Base-by-base conservation (phyloP, 2,113 vertebrate species). In the Lipophrys pholis region DNA sequence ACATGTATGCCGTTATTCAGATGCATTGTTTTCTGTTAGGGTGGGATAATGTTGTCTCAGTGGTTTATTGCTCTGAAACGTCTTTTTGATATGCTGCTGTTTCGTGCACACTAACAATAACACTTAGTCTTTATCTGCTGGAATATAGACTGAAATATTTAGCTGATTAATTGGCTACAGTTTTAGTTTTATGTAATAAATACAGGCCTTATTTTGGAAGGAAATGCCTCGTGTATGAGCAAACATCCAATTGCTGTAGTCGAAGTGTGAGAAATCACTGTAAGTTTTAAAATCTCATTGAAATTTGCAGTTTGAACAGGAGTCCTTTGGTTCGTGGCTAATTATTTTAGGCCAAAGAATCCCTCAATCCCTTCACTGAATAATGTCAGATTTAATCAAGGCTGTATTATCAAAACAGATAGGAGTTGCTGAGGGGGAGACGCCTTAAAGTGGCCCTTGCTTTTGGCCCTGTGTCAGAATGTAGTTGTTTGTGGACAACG, bases 401-500 rank as follows among this genome's bases (percentile, higher is more conserved):
- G 1, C 21, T 46, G 6, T 8, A 48, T 6, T 40, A 54, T 41
- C 59, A 1, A 54, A 62, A 50, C 49, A 43, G 43, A 35, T 15
- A 39, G 39, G 14, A 38, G 8, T 2, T 58, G n/a, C 16, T 39
- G n/a, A 56, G n/a, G 30, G 4, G 30, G 5, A 69, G 45, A 40
- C 6, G 11, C n/a, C n/a, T 59, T 11, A 3, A 6, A 14, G 7
- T n/a, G n/a, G n/a, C n/a, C n/a, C n/a, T 30, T 15, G 7, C 36
- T n/a, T 15, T 4, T 63, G 21, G 60, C 1, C 14, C 2, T 50
- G 5, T 0, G 21, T 30, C 69, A 45, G 10, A 2, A 42, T 57
- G 35, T 39, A 14, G 62, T n/a, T 62, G 50, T 53, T 45, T 71
- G 64, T 74, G 66, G 54, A 63, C 65, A 43, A 21, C 14, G 36